Percentiles rank a stretch among this genome's conserved stretches.
These are phyloP conservation scores for Disparrhopalites patrizii DNA, from an alignment of 2,888 invertebrate species.

Conservation along the genomic window DNA sequence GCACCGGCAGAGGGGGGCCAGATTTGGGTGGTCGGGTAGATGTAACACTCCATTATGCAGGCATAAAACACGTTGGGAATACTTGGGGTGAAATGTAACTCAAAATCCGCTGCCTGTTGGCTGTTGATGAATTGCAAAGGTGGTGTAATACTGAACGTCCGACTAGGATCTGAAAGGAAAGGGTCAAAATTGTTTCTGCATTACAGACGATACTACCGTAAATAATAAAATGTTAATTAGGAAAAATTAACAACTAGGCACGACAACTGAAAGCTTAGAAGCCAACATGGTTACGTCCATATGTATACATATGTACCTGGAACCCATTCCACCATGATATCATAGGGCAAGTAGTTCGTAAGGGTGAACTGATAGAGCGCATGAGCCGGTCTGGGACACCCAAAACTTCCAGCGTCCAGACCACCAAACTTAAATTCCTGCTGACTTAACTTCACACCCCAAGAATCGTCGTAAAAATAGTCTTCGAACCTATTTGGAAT, in stretches of 20 bases:
- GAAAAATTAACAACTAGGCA: neutral
- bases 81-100: conserved; percentile 33
- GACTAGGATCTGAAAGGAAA: conserved; percentile 32
- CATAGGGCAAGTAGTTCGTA: conserved; percentile 36
- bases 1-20: conserved; percentile 33
- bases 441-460: conserved; percentile 35
- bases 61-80: conserved; percentile 39
- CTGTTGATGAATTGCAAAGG: conserved; percentile 13
- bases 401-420: neutral
- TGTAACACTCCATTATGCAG: conserved; percentile 38
- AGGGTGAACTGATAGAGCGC: conserved; percentile 13
- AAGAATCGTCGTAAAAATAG: conserved; percentile 30
- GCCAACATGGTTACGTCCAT: too few relatives aligned
- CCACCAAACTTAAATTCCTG: conserved; percentile 36
- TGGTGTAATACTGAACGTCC: conserved; percentile 34
- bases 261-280: neutral
- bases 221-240: neutral
- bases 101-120: conserved; percentile 15
- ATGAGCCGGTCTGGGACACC: neutral
- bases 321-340: conserved; percentile 37
- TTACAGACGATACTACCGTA: neutral
- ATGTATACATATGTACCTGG: conserved; percentile 34
- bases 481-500: conserved; percentile 28
- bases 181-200: neutral
- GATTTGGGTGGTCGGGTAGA: conserved; percentile 30